These are phyloP conservation scores for Frieseomelitta varia DNA, from an alignment of 1,140 invertebrate genomes.

Conservation along the genomic window DNA sequence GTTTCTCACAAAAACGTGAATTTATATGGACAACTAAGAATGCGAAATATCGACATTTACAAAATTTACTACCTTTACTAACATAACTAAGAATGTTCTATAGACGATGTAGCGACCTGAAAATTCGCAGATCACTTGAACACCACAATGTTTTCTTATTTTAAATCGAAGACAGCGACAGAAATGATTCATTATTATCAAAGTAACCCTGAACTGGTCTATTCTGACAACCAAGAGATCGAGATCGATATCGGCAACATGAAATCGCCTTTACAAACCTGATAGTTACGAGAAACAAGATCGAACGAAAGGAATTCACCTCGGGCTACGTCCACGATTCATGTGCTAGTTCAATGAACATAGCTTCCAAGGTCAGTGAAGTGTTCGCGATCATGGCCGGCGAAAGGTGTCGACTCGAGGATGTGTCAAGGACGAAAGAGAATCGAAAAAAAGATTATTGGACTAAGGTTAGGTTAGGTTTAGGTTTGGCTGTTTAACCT, in stretches of 20 bases:
- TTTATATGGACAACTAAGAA: neutral
- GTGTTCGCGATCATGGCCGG: slow-evolving; percentile 43
- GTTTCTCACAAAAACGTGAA: neutral
- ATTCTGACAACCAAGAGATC: neutral
- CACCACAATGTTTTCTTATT: no score
- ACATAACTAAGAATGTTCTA: neutral
- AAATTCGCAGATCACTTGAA: no score
- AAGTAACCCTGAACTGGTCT: slow-evolving; percentile 7
- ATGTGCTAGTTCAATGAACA: slow-evolving; percentile 19
- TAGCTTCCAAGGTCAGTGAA: slow-evolving; percentile 40
- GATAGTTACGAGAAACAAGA: slow-evolving; percentile 24
- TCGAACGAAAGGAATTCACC: slow-evolving; percentile 48
- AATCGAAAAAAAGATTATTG: neutral
- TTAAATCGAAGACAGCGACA: neutral
- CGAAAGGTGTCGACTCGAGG: slow-evolving; percentile 6
- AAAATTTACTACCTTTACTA: neutral
- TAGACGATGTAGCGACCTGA: neutral
- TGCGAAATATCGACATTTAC: neutral
- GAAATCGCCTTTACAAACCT: neutral
- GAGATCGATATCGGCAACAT: slow-evolving; percentile 16
- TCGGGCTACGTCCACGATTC: slow-evolving; percentile 5
- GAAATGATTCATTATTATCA: neutral
- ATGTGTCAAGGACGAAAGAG: neutral
- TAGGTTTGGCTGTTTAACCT: no score
- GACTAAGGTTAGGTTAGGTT: no score